Percentiles rank a stretch among this genome's conserved stretches.
phyloP scores from a whole-genome alignment of 2,888 invertebrate genomes.

The Podabrus alpinus region DNA sequence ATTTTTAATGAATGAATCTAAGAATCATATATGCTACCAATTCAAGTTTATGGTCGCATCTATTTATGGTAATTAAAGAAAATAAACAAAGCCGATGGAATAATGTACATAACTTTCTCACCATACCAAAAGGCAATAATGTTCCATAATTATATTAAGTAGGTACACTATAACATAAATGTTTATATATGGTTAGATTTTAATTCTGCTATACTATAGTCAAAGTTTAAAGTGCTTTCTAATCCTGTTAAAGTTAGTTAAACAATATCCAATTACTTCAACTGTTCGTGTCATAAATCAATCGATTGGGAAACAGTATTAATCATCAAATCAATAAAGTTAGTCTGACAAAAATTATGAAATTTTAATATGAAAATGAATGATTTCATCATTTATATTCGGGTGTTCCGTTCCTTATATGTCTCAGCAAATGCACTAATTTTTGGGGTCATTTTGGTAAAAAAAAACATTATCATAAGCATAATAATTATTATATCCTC shows the following conservation, averaged over 20 bases:
- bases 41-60: background rate
- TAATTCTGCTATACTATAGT: background rate
- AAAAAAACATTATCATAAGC: no score
- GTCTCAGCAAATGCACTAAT: no score
- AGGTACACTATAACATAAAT: background rate
- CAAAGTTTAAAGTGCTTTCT: background rate
- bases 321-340: background rate
- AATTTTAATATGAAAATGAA: no score
- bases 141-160: background rate
- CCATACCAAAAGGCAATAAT: background rate
- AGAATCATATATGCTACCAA: background rate
- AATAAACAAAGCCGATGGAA: background rate
- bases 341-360: background rate
- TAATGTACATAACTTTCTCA: background rate
- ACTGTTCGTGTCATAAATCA: background rate
- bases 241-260: background rate
- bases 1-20: background rate
- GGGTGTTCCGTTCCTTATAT: no score
- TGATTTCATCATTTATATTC: no score
- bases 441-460: no score
- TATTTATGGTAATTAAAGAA: background rate
- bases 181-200: background rate
- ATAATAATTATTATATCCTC: no score
- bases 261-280: background rate
- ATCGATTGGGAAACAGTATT: background rate